Conservation (phyloP, 2,888 invertebrate species). For the Rhagium mordax region DNA sequence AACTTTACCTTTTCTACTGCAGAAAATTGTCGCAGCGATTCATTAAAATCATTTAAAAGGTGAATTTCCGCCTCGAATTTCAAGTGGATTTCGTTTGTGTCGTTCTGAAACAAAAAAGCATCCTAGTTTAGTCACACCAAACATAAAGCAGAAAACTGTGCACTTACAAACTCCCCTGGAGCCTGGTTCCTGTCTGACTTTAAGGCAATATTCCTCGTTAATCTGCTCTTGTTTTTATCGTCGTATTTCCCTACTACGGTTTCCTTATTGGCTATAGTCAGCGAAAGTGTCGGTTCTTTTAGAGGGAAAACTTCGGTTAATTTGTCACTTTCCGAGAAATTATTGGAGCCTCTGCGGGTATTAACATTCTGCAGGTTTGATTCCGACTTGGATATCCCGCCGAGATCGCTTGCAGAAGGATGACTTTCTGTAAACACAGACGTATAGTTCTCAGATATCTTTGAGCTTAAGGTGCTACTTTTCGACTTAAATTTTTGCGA, state of each 20-base stretch:
- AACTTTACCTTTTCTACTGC: slow-evolving; percentile 72
- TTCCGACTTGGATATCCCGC: slow-evolving; percentile 2
- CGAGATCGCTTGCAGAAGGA: neutral
- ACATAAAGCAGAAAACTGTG: neutral
- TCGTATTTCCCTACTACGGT: neutral
- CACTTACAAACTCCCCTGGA: slow-evolving; percentile 38
- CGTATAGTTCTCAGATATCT: slow-evolving; percentile 8
- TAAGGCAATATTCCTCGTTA: slow-evolving; percentile 35
- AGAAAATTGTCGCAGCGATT: slow-evolving; percentile 73
- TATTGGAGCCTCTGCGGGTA: slow-evolving; percentile 19
- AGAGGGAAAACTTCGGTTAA: slow-evolving; percentile 32
- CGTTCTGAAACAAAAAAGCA: slow-evolving; percentile 54
- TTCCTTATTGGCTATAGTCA: slow-evolving; percentile 23
- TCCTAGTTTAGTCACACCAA: neutral
- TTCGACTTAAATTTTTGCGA: neutral
- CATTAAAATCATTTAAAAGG: slow-evolving; percentile 75
- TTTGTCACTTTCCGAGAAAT: neutral
- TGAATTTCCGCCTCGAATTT: slow-evolving; percentile 76
- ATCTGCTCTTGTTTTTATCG: slow-evolving; percentile 14
- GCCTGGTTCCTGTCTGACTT: slow-evolving; percentile 30
- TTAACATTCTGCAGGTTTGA: slow-evolving; percentile 21
- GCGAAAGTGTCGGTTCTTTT: slow-evolving; percentile 44
- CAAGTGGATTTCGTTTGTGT: slow-evolving; percentile 73
- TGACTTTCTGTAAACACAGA: slow-evolving; percentile 3
- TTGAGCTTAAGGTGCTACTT: neutral